Percentiles rank a stretch among this genome's conserved stretches.
Evolutionary conservation across 2,113 vertebrate genomes (phyloP).

Genomic region (Cynoglossus semilaevis): DNA sequence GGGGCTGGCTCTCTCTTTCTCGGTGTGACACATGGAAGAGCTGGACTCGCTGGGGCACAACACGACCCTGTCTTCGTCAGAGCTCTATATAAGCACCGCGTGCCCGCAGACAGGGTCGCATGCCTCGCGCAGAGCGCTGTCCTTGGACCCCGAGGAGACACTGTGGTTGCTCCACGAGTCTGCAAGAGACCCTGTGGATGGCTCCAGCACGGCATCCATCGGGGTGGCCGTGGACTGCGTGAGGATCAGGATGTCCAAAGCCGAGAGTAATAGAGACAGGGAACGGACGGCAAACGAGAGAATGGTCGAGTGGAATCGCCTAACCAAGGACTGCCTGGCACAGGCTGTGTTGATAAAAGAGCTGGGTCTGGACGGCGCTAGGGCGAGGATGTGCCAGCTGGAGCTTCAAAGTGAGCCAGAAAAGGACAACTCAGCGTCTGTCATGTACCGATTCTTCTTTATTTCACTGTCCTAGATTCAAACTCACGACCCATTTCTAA

Average conservation of each 20-base stretch:
- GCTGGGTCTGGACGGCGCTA: conserved; percentile 2
- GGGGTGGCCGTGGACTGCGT: conserved; percentile 3
- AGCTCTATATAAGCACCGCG: too few relatives aligned
- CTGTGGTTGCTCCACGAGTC: not conserved
- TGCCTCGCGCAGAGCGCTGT: not conserved
- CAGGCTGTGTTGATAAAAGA: not conserved
- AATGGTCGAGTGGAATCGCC: not conserved
- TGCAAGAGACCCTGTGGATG: not conserved
- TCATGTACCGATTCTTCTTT: conserved; percentile 14
- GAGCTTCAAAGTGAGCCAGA: not conserved
- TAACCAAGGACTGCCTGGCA: not conserved
- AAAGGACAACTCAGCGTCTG: not conserved
- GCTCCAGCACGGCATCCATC: not conserved
- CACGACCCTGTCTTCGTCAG: too few relatives aligned
- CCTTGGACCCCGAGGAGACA: not conserved
- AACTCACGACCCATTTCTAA: too few relatives aligned
- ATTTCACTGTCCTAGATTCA: too few relatives aligned
- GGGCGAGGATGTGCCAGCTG: not conserved
- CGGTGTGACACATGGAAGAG: not conserved
- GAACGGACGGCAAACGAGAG: not conserved
- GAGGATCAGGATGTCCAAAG: not conserved
- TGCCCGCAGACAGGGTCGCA: too few relatives aligned
- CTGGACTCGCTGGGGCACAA: not conserved
- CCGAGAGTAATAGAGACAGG: not conserved
- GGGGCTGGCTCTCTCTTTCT: not conserved